A percentile compares a stretch with the other conserved stretches of the same genome.
Evolutionary conservation across 2,888 invertebrate genomes (phyloP).

Genomic region (Serrognathus titanus): DNA sequence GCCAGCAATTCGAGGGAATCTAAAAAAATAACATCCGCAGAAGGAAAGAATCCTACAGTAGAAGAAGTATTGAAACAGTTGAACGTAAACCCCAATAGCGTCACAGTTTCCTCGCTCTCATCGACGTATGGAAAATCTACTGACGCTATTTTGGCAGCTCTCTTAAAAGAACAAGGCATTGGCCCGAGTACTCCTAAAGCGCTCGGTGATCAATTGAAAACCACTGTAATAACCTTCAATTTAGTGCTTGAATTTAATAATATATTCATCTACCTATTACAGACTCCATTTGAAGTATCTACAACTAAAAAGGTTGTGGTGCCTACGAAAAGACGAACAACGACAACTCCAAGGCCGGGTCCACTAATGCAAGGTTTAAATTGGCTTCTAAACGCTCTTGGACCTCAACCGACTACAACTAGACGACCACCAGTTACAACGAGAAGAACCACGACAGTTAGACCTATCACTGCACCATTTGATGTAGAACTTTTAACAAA

Average conservation of each 20-base stretch:
- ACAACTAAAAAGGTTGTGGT: conserved; percentile 34
- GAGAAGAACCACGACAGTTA: conserved; percentile 22
- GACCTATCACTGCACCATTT: conserved; percentile 25
- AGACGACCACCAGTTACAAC: conserved; percentile 20
- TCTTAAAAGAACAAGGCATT: conserved; percentile 69
- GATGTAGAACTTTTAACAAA: conserved; percentile 34
- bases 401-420: conserved; percentile 31
- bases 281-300: conserved; percentile 27
- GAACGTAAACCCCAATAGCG: conserved; percentile 32
- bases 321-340: conserved; percentile 43
- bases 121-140: conserved; percentile 58
- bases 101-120: conserved; percentile 32
- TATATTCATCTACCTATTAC: conserved; percentile 2
- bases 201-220: conserved; percentile 57
- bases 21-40: conserved; percentile 26
- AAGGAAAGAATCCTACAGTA: conserved; percentile 30
- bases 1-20: conserved; percentile 21
- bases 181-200: conserved; percentile 67
- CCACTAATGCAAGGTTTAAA: conserved; percentile 44
- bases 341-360: conserved; percentile 48
- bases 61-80: conserved; percentile 42
- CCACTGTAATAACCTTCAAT: conserved; percentile 48
- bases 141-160: conserved; percentile 66
- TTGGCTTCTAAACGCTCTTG: conserved; percentile 45
- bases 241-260: neutral